Evolutionary conservation across 2,113 vertebrate species (phyloP).

Genomic region (Columba livia): DNA sequence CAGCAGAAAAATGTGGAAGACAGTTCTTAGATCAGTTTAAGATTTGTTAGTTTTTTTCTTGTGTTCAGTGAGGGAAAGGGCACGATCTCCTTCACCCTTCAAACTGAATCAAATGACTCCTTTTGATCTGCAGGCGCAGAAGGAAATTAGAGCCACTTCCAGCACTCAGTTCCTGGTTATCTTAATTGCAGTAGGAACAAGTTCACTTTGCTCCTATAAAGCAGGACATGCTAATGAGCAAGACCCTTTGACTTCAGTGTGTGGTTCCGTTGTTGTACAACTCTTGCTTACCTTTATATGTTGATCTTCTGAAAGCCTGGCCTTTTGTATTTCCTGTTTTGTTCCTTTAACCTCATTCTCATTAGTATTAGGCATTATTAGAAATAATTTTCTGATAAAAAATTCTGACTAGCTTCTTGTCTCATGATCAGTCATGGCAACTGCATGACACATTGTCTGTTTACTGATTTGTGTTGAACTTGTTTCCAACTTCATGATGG

Average conservation of each 20-base stretch:
- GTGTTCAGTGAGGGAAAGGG: not conserved
- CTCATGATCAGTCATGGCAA: not conserved
- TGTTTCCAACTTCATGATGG: not conserved
- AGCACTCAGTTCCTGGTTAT: not conserved
- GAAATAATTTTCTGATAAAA: not conserved
- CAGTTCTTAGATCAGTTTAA: not conserved
- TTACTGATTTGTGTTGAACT: not conserved
- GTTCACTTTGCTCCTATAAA: not conserved
- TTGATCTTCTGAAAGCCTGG: not conserved
- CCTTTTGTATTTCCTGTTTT: not conserved
- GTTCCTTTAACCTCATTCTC: not conserved
- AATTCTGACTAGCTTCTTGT: not conserved
- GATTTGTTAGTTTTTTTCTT: not conserved
- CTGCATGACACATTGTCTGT: not conserved
- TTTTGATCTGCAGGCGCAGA: not conserved
- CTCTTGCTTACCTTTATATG: not conserved
- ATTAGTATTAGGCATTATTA: not conserved
- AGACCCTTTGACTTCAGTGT: not conserved
- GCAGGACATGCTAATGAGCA: not conserved
- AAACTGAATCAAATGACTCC: not conserved
- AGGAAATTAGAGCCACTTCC: not conserved
- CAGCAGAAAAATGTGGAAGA: not conserved
- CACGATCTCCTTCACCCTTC: not conserved
- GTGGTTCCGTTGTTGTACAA: not conserved
- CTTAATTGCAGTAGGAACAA: not conserved